Conservation (phyloP, 2,888 invertebrate species). For the Athrips mouffetella region DNA sequence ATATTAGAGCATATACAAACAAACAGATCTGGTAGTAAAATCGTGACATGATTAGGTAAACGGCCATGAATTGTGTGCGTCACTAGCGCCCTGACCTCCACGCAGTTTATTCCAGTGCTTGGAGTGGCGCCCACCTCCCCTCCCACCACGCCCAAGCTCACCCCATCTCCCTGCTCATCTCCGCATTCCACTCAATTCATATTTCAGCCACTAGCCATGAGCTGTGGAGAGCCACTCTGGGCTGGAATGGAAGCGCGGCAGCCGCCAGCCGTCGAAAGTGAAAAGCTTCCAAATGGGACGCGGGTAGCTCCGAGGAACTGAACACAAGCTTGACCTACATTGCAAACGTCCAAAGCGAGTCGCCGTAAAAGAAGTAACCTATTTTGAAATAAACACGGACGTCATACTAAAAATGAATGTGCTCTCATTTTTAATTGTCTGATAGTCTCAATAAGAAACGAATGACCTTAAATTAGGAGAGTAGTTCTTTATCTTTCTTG, state of each 20-base stretch:
- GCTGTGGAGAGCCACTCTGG: slow-evolving; percentile 23
- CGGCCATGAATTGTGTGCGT: slow-evolving; percentile 29
- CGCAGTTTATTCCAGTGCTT: slow-evolving; percentile 27
- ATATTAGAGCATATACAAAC: no score
- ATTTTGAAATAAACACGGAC: slow-evolving; percentile 10
- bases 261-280: slow-evolving; percentile 29
- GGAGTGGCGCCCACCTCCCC: slow-evolving; percentile 20
- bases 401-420: slow-evolving; percentile 5
- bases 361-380: slow-evolving; percentile 13
- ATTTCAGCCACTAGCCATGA: slow-evolving; percentile 29
- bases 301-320: slow-evolving; percentile 21
- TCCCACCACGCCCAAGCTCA: slow-evolving; percentile 22
- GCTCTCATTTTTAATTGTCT: slow-evolving; percentile 3
- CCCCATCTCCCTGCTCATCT: slow-evolving; percentile 22
- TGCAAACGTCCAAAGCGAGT: slow-evolving; percentile 10
- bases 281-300: slow-evolving; percentile 31
- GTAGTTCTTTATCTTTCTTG: no score
- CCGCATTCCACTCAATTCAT: slow-evolving; percentile 29
- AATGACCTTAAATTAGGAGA: not conserved
- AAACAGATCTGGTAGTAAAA: slow-evolving; percentile 12
- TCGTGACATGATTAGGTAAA: slow-evolving; percentile 26
- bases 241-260: slow-evolving; percentile 24
- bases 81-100: slow-evolving; percentile 35
- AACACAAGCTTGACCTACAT: slow-evolving; percentile 28
- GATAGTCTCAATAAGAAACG: not conserved